Percentiles rank a stretch among this genome's conserved stretches.
phyloP scores from a whole-genome alignment of 1,140 invertebrate genomes.

The Delia radicum region DNA sequence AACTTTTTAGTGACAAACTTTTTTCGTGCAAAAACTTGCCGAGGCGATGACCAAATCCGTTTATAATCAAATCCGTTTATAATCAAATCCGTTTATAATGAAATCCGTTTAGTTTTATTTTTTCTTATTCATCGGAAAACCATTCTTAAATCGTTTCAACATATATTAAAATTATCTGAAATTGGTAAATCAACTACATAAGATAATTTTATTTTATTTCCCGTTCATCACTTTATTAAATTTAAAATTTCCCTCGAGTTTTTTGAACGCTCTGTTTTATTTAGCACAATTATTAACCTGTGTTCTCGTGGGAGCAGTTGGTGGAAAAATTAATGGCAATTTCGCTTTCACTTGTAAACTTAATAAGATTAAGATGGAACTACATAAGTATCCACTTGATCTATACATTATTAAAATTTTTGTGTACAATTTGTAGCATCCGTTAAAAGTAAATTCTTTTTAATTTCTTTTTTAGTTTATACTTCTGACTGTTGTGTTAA shows the following conservation, averaged over 20 bases:
- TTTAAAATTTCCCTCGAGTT: not conserved
- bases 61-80: no score
- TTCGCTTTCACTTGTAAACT: not conserved
- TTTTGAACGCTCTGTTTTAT: no score
- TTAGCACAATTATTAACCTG: constrained; percentile 33
- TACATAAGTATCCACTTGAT: not conserved
- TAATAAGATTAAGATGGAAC: not conserved
- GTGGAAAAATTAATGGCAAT: constrained; percentile 44
- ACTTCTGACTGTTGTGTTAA: not conserved
- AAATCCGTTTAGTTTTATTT: no score
- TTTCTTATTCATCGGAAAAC: no score
- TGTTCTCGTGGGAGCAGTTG: constrained; percentile 45
- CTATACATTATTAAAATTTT: not conserved
- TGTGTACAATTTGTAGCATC: no score
- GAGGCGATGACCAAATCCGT: no score
- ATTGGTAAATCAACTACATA: no score
- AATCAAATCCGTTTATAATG: no score
- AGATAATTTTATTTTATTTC: not conserved
- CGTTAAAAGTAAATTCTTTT: not conserved
- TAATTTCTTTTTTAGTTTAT: not conserved
- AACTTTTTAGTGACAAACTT: no score
- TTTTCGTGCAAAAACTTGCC: no score
- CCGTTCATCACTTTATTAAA: not conserved
- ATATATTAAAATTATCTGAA: no score
- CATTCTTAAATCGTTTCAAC: no score